A percentile compares a stretch with the other conserved stretches of the same genome.
These are phyloP conservation scores for Ctenodactylus gundi DNA, from an alignment of 2,113 vertebrate genomes.

Conservation along the genomic window DNA sequence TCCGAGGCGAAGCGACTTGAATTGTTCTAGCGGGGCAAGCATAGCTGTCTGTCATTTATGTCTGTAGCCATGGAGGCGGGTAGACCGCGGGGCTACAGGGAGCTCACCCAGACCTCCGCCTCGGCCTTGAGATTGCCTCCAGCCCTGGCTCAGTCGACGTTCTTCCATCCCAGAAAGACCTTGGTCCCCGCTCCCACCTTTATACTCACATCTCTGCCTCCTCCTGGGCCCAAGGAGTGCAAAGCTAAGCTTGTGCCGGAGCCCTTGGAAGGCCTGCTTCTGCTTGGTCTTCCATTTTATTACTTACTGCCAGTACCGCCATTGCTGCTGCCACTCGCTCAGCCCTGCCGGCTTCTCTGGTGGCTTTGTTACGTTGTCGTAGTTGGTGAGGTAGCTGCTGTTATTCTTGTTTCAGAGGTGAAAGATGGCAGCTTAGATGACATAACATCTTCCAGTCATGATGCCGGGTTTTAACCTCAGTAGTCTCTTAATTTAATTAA, in stretches of 20 bases:
- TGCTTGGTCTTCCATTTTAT: background rate
- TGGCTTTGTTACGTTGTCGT: background rate
- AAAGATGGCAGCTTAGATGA: background rate
- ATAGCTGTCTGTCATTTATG: background rate
- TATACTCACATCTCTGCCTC: background rate
- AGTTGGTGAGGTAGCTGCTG: background rate
- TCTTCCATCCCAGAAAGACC: background rate
- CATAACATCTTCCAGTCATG: background rate
- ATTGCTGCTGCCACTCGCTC: background rate
- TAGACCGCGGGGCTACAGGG: fast-evolving
- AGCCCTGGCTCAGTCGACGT: background rate
- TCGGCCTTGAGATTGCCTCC: no score
- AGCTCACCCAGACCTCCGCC: background rate
- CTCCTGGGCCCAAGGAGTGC: background rate
- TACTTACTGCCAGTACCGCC: background rate
- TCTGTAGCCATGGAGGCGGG: background rate
- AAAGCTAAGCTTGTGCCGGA: background rate
- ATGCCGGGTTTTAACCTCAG: background rate
- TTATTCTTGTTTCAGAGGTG: background rate
- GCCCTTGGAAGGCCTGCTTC: background rate
- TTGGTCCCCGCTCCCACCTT: background rate
- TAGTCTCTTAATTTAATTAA: background rate
- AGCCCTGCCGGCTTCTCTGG: fast-evolving
- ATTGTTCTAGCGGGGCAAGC: background rate
- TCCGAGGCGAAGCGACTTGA: background rate